These are phyloP conservation scores for Spondyliosoma cantharus DNA, from an alignment of 2,797 vertebrate genomes.

Conservation along the genomic window DNA sequence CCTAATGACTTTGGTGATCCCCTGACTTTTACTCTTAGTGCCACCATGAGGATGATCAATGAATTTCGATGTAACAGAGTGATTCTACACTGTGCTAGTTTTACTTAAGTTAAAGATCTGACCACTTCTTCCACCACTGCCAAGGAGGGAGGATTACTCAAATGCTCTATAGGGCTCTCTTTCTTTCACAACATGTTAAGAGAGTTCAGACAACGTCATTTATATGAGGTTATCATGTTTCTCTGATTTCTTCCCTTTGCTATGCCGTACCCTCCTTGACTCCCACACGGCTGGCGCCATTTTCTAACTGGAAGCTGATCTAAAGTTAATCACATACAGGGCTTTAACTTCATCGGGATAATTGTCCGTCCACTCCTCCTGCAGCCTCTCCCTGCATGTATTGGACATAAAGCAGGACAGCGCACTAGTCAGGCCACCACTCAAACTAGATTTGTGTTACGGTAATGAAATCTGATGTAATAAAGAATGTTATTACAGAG, in stretches of 20 bases:
- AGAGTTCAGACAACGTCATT: background rate
- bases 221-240: background rate
- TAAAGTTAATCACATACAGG: constrained; percentile 12
- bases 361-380: background rate
- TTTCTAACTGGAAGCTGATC: background rate
- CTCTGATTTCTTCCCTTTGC: background rate
- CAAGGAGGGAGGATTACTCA: too few species aligned
- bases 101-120: too few species aligned
- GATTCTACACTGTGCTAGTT: too few species aligned
- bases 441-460: constrained; percentile 28
- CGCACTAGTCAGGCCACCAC: constrained; percentile 8
- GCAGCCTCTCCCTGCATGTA: constrained; percentile 3
- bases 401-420: constrained; percentile 32
- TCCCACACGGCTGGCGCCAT: background rate
- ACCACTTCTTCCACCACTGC: too few species aligned
- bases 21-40: too few species aligned
- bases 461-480: constrained; percentile 35
- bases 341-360: constrained; percentile 7
- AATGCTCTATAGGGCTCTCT: too few species aligned
- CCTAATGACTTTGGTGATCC: too few species aligned
- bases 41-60: too few species aligned
- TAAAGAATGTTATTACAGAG: constrained; percentile 13
- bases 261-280: background rate
- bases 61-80: too few species aligned
- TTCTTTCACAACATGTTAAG: too few species aligned